phyloP scores from a whole-genome alignment of 2,113 vertebrate genomes.

The Erythrolamprus reginae region DNA sequence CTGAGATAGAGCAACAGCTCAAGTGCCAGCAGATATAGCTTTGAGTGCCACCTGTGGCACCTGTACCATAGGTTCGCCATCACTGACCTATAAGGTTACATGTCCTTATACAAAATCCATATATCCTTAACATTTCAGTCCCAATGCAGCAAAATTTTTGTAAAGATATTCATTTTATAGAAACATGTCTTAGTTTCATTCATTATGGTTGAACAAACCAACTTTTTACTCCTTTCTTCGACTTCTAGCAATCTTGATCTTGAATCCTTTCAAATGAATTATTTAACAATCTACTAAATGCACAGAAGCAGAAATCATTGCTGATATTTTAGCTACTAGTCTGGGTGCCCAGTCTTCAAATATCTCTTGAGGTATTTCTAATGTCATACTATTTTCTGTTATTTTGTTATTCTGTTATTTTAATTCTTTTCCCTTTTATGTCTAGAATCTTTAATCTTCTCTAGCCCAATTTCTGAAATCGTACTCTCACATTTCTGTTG shows the following conservation, averaged over 20 bases:
- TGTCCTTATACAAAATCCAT: background rate
- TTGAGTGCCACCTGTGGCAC: no score
- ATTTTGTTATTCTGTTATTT: background rate
- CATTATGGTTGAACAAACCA: background rate
- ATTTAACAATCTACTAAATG: background rate
- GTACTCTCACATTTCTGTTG: background rate
- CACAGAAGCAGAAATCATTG: background rate
- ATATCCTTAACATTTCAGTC: background rate
- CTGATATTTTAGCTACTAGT: background rate
- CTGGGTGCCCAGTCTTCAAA: background rate
- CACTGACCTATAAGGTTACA: no score
- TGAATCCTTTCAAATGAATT: background rate
- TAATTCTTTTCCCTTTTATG: background rate
- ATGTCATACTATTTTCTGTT: background rate
- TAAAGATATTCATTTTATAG: background rate
- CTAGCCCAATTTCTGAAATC: background rate
- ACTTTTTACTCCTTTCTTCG: background rate
- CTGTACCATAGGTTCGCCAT: no score
- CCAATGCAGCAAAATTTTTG: background rate
- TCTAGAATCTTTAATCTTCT: background rate
- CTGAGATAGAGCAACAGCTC: no score
- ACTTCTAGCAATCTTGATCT: background rate
- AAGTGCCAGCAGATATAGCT: no score
- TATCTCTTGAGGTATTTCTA: background rate
- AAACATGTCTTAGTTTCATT: background rate